Base-by-base conservation (phyloP, 2,113 vertebrate species). In the Dipodomys stephensi region DNA sequence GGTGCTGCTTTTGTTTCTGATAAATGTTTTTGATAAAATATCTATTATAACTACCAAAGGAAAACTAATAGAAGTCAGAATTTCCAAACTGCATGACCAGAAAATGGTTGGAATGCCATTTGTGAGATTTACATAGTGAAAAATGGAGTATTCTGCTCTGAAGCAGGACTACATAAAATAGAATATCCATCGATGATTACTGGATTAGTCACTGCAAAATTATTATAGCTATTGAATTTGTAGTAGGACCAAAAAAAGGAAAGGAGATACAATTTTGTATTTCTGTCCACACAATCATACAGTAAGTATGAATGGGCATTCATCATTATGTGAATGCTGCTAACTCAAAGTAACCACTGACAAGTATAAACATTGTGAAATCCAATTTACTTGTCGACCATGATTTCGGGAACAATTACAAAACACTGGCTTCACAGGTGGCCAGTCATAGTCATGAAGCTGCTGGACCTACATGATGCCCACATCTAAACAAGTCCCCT, bases 401-500 rank as follows among this genome's bases (percentile, higher is more conserved):
- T 89, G 46, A 44, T 96, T 0, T 71, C 74, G 89, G 91, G 27
- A 96, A 84, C 32, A 95, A 25, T 1, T 95, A 72, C 46, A 71
- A 62, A 96, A 32, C 27, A 30, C 0, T 27, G 92, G 72, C 44
- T 89, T 92, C 95, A 77, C 22, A 28, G 49, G 71, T 95, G 7
- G 1, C 57, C 92, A 96, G 79, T 91, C 89, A 95, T 0, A 35
- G 79, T 77, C 69, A 71, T 32, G 93, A 81, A 84, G 72, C 92
- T 95, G 96, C 93, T 90, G 96, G 96, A 95, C 93, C 89, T 73
- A 85, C 73, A 96, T 80, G 67, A 91, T 92, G 39, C 20, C 20
- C 28, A 90, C 25, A 93, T 95, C 94, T 96, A 87, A 95, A 92
- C 94, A 88, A 69, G 0, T 95, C 87, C 94, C 91, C 83, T 97